phyloP scores from a whole-genome alignment of 1,140 invertebrate genomes.

The Hycleus phaleratus region DNA sequence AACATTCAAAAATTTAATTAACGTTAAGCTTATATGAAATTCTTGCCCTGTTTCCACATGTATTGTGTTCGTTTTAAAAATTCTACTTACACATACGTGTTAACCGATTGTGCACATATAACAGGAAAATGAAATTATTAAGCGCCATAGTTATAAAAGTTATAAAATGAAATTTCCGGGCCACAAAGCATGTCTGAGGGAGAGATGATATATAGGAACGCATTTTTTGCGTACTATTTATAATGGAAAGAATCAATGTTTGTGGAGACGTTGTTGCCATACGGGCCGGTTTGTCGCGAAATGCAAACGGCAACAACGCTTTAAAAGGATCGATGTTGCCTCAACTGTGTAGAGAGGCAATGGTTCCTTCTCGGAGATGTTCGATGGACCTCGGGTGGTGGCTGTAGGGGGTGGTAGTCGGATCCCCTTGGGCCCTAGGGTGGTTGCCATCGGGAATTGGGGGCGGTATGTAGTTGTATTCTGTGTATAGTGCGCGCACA shows the following conservation, averaged over 20 bases:
- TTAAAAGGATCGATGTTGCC: slow-evolving; percentile 22
- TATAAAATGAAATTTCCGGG: slow-evolving; percentile 42
- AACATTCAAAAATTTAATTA: slow-evolving; percentile 32
- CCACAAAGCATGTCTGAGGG: slow-evolving; percentile 38
- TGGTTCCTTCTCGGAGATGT: slow-evolving; percentile 27
- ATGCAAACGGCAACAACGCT: slow-evolving; percentile 22
- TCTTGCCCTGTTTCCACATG: neutral
- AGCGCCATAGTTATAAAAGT: slow-evolving; percentile 38
- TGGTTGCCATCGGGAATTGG: neutral
- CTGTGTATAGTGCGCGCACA: too few relatives aligned
- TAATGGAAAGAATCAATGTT: slow-evolving; percentile 41
- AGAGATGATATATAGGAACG: slow-evolving; percentile 39
- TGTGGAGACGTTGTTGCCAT: slow-evolving; percentile 32
- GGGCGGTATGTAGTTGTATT: neutral
- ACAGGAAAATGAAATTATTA: slow-evolving; percentile 32
- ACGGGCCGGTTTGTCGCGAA: slow-evolving; percentile 17
- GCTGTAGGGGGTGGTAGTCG: slow-evolving; percentile 5
- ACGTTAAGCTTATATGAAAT: neutral
- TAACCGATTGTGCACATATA: slow-evolving; percentile 8
- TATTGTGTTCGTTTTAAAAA: slow-evolving; percentile 15
- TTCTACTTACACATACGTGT: slow-evolving; percentile 1
- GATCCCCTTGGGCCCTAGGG: slow-evolving; percentile 16
- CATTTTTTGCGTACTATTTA: slow-evolving; percentile 40
- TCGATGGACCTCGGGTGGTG: slow-evolving; percentile 23
- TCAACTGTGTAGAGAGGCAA: slow-evolving; percentile 22